Evolutionary conservation across 2,797 vertebrate species (phyloP).

Genomic region (Enteromius viviparus): DNA sequence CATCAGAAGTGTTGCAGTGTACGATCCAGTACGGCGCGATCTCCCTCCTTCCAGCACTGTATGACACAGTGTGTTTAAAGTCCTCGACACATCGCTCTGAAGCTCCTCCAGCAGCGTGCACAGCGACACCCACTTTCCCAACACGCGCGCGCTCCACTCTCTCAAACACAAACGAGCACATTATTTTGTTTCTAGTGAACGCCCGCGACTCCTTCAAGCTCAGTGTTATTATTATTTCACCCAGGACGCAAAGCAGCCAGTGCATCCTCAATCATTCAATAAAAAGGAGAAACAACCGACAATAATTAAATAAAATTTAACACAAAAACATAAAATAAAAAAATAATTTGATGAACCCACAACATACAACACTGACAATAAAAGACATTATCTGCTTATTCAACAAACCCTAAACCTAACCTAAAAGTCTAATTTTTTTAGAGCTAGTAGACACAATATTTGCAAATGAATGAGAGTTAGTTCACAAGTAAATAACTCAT

Average conservation of each 20-base stretch:
- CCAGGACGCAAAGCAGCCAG: neutral
- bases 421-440: too few species aligned
- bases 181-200: conserved; percentile 46
- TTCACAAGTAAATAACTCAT: neutral
- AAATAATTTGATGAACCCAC: too few species aligned
- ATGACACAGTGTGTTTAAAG: conserved; percentile 57
- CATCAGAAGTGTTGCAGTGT: conserved; percentile 36
- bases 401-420: too few species aligned
- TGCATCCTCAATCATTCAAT: neutral
- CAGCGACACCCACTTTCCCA: conserved; percentile 73
- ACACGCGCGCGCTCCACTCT: conserved; percentile 45
- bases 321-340: neutral
- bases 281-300: neutral
- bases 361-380: too few species aligned
- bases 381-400: too few species aligned
- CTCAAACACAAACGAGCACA: conserved; percentile 29
- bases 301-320: neutral
- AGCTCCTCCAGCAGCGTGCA: conserved; percentile 76
- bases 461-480: neutral
- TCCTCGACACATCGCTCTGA: conserved; percentile 68
- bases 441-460: too few species aligned
- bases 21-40: conserved; percentile 19
- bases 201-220: conserved; percentile 7
- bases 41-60: conserved; percentile 64
- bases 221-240: neutral